These are phyloP conservation scores for Apis cerana DNA, from an alignment of 1,140 invertebrate species.

Conservation along the genomic window DNA sequence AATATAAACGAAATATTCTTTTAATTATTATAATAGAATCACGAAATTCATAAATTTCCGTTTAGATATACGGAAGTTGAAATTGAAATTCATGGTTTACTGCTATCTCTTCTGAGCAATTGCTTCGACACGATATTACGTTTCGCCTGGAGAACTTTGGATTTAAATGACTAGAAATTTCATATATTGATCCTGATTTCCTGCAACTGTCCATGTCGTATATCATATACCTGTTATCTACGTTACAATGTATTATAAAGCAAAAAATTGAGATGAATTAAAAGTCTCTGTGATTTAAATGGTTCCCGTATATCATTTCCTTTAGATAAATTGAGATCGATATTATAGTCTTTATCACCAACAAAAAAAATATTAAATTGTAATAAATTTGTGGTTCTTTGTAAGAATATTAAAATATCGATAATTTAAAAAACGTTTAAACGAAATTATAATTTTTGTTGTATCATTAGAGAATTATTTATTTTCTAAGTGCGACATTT, in stretches of 20 bases:
- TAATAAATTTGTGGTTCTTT: no score
- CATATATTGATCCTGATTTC: constrained; percentile 3
- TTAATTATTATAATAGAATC: neutral
- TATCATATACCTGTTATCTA: constrained; percentile 5
- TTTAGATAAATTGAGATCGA: neutral
- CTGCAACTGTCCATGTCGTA: neutral
- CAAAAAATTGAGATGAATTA: constrained; percentile 6
- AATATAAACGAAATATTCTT: no score
- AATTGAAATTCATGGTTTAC: neutral
- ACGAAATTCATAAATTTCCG: neutral
- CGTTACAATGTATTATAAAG: neutral
- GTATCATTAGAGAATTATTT: no score
- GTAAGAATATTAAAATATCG: no score
- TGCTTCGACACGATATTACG: neutral
- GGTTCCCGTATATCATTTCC: neutral
- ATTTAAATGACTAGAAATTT: constrained; percentile 4
- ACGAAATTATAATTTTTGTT: no score
- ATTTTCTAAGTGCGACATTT: no score
- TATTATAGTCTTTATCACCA: neutral
- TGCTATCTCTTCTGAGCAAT: constrained; percentile 38
- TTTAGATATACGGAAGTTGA: neutral
- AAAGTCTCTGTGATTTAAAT: constrained; percentile 28
- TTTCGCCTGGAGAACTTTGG: neutral
- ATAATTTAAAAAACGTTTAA: no score
- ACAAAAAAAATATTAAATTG: neutral